phyloP scores from a whole-genome alignment of 2,797 vertebrate species.

The Danio tinwini region DNA sequence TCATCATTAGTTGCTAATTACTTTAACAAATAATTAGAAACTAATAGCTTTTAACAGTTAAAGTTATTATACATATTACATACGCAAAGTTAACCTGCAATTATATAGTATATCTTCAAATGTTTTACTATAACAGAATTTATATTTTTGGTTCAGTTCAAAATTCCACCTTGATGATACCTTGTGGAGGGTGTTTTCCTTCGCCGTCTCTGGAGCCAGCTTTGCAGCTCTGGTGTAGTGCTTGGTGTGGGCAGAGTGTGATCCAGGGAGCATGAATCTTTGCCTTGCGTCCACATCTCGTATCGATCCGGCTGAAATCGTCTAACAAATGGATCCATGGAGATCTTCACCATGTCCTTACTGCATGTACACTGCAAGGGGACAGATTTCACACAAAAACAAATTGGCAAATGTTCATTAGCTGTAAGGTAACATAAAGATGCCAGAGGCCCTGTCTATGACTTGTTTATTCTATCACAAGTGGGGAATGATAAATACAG shows the following conservation, averaged over 20 bases:
- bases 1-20: no score
- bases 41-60: no score
- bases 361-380: slow-evolving; percentile 89
- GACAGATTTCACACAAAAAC: background rate
- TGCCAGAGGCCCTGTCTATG: background rate
- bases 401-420: background rate
- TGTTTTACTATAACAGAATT: no score
- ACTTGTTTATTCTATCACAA: no score
- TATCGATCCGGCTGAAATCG: slow-evolving; percentile 96
- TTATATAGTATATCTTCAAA: no score
- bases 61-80: no score
- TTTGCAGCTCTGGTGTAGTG: slow-evolving; percentile 88
- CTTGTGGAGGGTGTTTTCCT: slow-evolving; percentile 76
- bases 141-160: no score
- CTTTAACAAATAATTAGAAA: no score
- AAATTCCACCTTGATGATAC: slow-evolving; percentile 62
- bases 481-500: no score
- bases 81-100: no score
- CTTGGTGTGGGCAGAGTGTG: slow-evolving; percentile 88
- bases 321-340: slow-evolving; percentile 96
- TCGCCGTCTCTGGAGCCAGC: slow-evolving; percentile 85
- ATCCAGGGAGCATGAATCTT: slow-evolving; percentile 88
- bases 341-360: slow-evolving; percentile 97
- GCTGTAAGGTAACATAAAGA: background rate
- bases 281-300: slow-evolving; percentile 91